Evolutionary conservation across 2,113 vertebrate species (phyloP).

Genomic region (Otolemur garnettii): DNA sequence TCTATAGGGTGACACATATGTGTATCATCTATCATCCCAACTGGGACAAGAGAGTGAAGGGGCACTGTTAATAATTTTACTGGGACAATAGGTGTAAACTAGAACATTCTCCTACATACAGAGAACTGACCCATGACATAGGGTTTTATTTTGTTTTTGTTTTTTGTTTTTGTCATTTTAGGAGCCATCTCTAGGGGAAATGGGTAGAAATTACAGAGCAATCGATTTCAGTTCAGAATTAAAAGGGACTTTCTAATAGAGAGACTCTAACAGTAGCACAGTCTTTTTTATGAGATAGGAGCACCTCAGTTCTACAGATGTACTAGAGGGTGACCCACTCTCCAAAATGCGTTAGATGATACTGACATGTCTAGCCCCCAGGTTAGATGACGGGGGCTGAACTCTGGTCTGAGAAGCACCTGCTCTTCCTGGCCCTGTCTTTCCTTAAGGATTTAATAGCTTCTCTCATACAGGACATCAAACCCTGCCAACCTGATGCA

Average conservation of each 20-base stretch:
- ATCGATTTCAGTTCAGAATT: not conserved
- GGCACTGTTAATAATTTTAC: not conserved
- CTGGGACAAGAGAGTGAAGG: not conserved
- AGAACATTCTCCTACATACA: not conserved
- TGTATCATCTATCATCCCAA: too few species aligned
- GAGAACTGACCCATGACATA: not conserved
- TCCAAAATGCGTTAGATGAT: not conserved
- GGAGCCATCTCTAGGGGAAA: not conserved
- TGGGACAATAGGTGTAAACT: not conserved
- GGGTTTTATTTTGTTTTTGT: not conserved
- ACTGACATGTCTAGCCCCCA: not conserved
- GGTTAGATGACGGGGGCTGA: not conserved
- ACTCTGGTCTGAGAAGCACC: not conserved
- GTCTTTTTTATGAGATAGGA: not conserved
- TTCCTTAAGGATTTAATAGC: not conserved
- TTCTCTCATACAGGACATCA: not conserved
- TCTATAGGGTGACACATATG: not conserved
- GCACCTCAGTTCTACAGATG: rapidly evolving
- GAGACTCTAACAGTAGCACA: not conserved
- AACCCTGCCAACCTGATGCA: not conserved
- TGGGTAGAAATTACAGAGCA: not conserved
- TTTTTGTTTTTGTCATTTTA: not conserved
- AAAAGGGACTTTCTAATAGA: not conserved
- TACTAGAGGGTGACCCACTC: not conserved
- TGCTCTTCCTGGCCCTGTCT: not conserved